These are phyloP conservation scores for Lucinisca nassula DNA, from an alignment of 2,888 invertebrate genomes.

Conservation along the genomic window DNA sequence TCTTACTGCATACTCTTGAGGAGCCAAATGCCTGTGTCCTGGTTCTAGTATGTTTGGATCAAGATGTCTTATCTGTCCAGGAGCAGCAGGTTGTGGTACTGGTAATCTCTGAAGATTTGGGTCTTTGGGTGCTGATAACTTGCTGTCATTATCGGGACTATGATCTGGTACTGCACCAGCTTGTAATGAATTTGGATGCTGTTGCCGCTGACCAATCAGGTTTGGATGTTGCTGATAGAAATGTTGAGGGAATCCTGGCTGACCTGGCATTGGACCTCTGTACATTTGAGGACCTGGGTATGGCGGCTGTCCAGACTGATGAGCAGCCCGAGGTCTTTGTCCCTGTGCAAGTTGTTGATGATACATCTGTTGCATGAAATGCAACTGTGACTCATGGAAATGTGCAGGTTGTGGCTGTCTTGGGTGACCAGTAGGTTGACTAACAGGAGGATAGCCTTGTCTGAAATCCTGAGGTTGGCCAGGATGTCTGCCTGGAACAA, in stretches of 20 bases:
- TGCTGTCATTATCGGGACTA: not conserved
- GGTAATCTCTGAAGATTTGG: not conserved
- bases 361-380: not conserved
- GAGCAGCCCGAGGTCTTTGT: slow-evolving; percentile 4
- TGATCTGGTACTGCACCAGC: not conserved
- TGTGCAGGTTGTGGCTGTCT: not conserved
- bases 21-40: not conserved
- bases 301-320: not conserved
- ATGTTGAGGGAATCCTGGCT: slow-evolving; percentile 28
- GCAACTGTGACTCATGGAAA: not conserved
- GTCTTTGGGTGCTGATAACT: not conserved
- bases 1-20: not conserved
- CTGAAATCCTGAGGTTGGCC: slow-evolving; percentile 5
- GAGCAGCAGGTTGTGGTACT: not conserved
- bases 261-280: not conserved
- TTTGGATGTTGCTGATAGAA: slow-evolving; percentile 2
- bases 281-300: not conserved
- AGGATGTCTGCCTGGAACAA: slow-evolving; percentile 1
- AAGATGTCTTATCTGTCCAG: not conserved
- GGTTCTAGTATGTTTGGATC: not conserved
- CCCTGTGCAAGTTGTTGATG: slow-evolving; percentile 17
- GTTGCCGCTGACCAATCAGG: not conserved
- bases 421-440: not conserved
- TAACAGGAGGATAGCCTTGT: slow-evolving; percentile 19
- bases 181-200: not conserved